Percentiles rank a stretch among this genome's conserved stretches.
Evolutionary conservation across 2,888 invertebrate genomes (phyloP).

Genomic region (Melanotus villosus): DNA sequence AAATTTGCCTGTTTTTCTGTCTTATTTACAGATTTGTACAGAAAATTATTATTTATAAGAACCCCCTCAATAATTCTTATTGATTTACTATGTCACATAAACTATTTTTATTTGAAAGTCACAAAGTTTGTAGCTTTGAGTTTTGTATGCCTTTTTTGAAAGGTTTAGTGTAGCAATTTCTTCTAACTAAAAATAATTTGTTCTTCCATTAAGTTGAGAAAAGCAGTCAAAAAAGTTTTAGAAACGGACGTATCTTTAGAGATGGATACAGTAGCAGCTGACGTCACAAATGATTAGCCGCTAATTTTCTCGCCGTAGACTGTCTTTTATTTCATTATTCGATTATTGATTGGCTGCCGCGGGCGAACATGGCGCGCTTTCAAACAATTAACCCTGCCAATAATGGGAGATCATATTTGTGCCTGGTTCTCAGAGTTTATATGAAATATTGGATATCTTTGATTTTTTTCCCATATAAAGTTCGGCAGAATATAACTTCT

Average conservation of each 20-base stretch:
- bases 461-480: constrained; percentile 30
- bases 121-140: no score
- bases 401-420: constrained; percentile 65
- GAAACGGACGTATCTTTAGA: constrained; percentile 24
- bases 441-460: constrained; percentile 53
- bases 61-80: no score
- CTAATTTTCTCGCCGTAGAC: constrained; percentile 64
- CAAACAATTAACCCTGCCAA: constrained; percentile 68
- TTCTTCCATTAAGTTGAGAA: constrained; percentile 20
- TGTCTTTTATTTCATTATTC: constrained; percentile 63
- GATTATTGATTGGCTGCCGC: constrained; percentile 63
- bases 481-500: constrained; percentile 12
- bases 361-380: constrained; percentile 64
- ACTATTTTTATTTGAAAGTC: no score
- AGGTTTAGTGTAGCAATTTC: no score
- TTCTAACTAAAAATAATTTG: no score
- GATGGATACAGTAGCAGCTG: constrained; percentile 52
- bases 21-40: no score
- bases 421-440: constrained; percentile 41
- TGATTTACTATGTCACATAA: no score
- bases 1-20: constrained; percentile 2
- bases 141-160: no score
- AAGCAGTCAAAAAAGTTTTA: constrained; percentile 22
- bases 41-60: no score
- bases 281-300: constrained; percentile 64